Evolutionary conservation across 2,797 vertebrate genomes (phyloP), one percentile per base, ranked within the genome.

Genomic region (Microcaecilia unicolor): DNA sequence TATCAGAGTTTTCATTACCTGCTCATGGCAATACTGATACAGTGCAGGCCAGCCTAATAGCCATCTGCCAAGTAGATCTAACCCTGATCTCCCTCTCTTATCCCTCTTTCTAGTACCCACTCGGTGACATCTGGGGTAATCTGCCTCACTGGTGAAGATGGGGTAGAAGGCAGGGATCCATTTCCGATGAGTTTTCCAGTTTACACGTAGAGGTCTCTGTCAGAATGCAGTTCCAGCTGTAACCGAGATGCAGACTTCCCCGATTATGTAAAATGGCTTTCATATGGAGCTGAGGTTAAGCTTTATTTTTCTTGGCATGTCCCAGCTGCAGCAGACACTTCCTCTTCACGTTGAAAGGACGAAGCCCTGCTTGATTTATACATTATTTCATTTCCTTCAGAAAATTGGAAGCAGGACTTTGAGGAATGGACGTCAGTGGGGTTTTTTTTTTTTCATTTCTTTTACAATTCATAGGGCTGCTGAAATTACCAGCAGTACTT

Each of bases 331-430:
- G 81, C 83, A 86, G 84, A 88, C 74, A 80, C 85, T 87, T 91
- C 63, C 83, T 85, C 81, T 84, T 76, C 59, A 72, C 78, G 79
- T 85, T 80, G 71, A 77, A 82, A 87, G 80, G 85, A 87, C 85
- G 81, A 86, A 85, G 82, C 58, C 44, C 84, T 90, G 51, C 85
- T 87, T 87, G 83, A 89, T 88, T 90, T 87, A 85, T 81, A 84
- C 76, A 84, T 89, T 87, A 88, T 89, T 91, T 90, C 66, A 91
- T 91, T 92, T 92, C 85, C 88, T 89, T 74, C 75, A 64, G 67
- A 83, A 80, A 87, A 88, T 84, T 85, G 70, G 77, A 88, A 84
- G 76, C 83, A 82, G 84, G 66, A 41, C 62, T 71, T 63, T 74
- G 47, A 72, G 68, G 52, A 77, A 70, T 80, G 64, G 72, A 80